Evolutionary conservation across 2,797 vertebrate genomes (phyloP).

Genomic region (Dipus sagitta): DNA sequence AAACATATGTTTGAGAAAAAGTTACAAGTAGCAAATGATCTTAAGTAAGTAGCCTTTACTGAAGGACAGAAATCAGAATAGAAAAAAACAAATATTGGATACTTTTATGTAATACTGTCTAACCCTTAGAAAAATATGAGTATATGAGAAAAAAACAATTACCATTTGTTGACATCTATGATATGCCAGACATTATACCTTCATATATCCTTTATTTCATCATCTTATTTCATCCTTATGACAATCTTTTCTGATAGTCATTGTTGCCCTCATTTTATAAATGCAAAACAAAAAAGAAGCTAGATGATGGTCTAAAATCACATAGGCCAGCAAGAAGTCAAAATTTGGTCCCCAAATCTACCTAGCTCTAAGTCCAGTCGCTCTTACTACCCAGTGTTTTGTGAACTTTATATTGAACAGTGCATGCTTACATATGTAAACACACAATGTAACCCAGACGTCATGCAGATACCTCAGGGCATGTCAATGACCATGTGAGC

Average conservation of each 20-base stretch:
- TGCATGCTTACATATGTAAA: not conserved
- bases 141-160: slow-evolving; percentile 33
- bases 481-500: not conserved
- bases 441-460: not conserved
- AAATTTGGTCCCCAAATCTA: slow-evolving; percentile 9
- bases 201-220: not conserved
- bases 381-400: not conserved
- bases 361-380: not conserved
- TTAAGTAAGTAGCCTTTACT: slow-evolving; percentile 16
- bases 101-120: slow-evolving; percentile 21
- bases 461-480: not conserved
- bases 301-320: not conserved
- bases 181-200: not conserved
- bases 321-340: not conserved
- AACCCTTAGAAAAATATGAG: slow-evolving; percentile 18
- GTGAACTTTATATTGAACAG: not conserved
- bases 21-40: not conserved
- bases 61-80: slow-evolving; percentile 12
- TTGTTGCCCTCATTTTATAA: slow-evolving; percentile 32
- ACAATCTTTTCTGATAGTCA: not conserved
- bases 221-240: slow-evolving; percentile 2
- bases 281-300: not conserved
- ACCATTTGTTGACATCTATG: not conserved
- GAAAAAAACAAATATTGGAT: not conserved
- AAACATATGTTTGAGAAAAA: not conserved